Evolutionary conservation across 2,113 vertebrate genomes (phyloP).

Genomic region (Eulacestoma nigropectus): DNA sequence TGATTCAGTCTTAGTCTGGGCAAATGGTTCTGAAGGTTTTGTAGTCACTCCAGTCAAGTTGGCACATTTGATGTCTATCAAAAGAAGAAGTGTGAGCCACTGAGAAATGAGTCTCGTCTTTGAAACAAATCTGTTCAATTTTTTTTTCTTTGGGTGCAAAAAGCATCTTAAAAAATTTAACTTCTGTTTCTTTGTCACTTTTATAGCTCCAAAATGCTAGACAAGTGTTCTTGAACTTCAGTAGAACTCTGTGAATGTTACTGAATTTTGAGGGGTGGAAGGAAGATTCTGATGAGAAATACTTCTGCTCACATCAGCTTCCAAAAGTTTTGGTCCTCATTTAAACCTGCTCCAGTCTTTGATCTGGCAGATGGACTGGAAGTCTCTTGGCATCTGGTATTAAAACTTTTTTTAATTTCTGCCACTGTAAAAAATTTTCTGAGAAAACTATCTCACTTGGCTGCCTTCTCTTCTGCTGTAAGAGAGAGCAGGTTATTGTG

Average conservation of each 20-base stretch:
- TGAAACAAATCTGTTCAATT: neutral
- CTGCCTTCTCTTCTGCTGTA: neutral
- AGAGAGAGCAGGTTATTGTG: neutral
- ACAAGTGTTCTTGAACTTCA: neutral
- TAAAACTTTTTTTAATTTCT: neutral
- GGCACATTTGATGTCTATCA: neutral
- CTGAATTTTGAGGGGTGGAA: neutral
- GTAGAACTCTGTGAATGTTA: neutral
- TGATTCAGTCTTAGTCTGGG: neutral
- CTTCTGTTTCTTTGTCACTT: constrained; percentile 13
- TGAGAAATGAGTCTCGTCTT: constrained; percentile 13
- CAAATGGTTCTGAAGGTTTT: neutral
- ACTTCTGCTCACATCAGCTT: neutral
- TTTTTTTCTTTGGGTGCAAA: constrained; percentile 4
- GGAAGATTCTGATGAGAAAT: neutral
- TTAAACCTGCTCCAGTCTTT: neutral
- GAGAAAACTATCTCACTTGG: neutral
- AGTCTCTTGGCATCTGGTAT: neutral
- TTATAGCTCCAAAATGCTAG: neutral
- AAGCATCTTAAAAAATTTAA: constrained; percentile 49
- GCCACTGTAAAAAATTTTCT: neutral
- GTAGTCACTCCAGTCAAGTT: neutral
- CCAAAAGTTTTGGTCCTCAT: neutral
- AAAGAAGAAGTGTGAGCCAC: constrained; percentile 29
- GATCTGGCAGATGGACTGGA: neutral